A percentile compares a stretch with the other conserved stretches of the same genome.
Evolutionary conservation across 1,140 invertebrate species (phyloP).

Genomic region (Laodelphax striatellus): DNA sequence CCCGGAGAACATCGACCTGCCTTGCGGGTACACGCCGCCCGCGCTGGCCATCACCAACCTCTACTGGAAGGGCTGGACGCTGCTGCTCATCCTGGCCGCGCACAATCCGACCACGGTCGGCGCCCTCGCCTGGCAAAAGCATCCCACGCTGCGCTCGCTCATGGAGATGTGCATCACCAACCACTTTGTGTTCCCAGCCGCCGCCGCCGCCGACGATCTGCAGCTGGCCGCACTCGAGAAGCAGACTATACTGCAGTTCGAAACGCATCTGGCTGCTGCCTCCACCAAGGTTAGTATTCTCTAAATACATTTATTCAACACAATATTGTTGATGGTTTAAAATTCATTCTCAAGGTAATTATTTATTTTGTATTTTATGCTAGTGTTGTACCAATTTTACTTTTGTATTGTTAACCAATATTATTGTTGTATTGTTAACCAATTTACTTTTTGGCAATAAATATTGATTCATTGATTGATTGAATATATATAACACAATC

Average conservation of each 20-base stretch:
- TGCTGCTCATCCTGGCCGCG: conserved; percentile 73
- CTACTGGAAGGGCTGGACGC: conserved; percentile 92
- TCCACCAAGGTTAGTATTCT: conserved; percentile 46
- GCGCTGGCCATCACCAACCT: conserved; percentile 78
- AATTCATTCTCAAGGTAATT: too few species aligned
- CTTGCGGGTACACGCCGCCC: conserved; percentile 73
- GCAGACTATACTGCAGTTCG: conserved; percentile 81
- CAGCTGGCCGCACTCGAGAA: conserved; percentile 62
- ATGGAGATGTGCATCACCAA: conserved; percentile 98
- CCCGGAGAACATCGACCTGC: conserved; percentile 83
- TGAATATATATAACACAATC: too few species aligned
- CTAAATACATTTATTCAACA: too few species aligned
- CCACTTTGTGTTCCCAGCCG: conserved; percentile 67
- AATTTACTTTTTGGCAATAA: too few species aligned
- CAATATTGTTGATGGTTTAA: too few species aligned
- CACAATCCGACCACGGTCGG: conserved; percentile 86
- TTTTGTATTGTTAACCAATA: too few species aligned
- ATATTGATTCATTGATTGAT: too few species aligned
- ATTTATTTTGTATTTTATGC: too few species aligned
- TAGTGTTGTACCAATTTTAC: too few species aligned
- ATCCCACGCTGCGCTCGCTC: conserved; percentile 81
- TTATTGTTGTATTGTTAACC: too few species aligned
- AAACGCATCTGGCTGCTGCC: conserved; percentile 80
- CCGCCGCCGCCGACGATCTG: conserved; percentile 51
- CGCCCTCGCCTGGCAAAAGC: conserved; percentile 72